Evolutionary conservation across 2,113 vertebrate species (phyloP), one percentile per base, ranked within the genome.

Genomic region (Myxocyprinus asiaticus): DNA sequence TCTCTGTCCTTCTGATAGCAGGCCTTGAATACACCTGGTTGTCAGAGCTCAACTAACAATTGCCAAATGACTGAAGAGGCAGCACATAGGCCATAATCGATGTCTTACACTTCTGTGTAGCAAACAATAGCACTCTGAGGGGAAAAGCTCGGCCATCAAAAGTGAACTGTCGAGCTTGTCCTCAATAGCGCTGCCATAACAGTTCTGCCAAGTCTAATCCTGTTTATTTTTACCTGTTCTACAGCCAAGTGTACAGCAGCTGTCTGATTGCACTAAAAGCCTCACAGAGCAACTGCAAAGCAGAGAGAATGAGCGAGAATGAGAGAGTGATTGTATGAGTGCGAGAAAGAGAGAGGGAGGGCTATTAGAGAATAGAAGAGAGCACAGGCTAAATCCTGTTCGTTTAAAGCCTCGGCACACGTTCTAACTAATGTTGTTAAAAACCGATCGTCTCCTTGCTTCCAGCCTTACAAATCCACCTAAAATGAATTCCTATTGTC

Each of bases 101-200:
- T 65, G 79, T 44, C 59, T 81, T 71, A 50, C 58, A 22, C 48
- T 50, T 43, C 15, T 12, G n/a, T 59, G 22, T 50, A 75, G 59
- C 69, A 70, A 53, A 81, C 78, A 76, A 61, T 47, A 53, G 56
- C 11, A 50, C 70, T 69, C 45, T 17, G 17, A 74, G 53, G 22
- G 68, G 58, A 79, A 63, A 63, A 51, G 11, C 70, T 72, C 5
- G 53, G 65, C 65, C 50, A 22, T 70, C 83, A 84, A 74, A 76
- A 78, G 74, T 74, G 69, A 77, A 77, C 62, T 77, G 74, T 80
- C 82, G 63, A 63, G 73, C 44, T 12, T 55, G 72, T 62, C 17
- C 66, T 77, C 58, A 44, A 67, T 62, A 72, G 67, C 61, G 47
- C 48, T 56, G 51, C 59, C 15, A 45, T 70, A 68, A 43, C 45